Evolutionary conservation across 2,888 invertebrate genomes (phyloP), one percentile per base, ranked within the genome.

Genomic region (Phyllotreta cruciferae): DNA sequence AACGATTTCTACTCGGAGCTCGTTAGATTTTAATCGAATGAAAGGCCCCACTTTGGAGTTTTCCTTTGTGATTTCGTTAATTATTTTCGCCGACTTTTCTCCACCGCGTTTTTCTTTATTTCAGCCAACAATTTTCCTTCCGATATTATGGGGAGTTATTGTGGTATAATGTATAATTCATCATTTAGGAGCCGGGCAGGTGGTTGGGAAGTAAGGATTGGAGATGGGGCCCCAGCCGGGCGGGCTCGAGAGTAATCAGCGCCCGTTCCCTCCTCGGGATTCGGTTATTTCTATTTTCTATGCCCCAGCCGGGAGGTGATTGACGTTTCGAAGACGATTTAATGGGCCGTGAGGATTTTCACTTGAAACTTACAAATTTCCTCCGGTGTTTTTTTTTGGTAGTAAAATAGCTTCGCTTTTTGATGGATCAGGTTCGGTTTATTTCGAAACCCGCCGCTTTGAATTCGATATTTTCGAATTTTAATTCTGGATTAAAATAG

Each of bases 161-260:
- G 37, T 37, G 37, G 38, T 52, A 53, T 60, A 44, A 60, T 60
- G 52, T 44, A 52, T 60, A 60, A 60, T 60, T 60, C 60, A 60
- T 60, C 37, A 44, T 39, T 53, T 36, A 56, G 39, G 35, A 54
- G 41, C 38, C 54, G 54, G 13, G 56, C 56, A 56, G 56, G 56
- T 56, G 56, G 56, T 8, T 44, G 56, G 9, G 9, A 44, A 56
- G 50, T 24, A 49, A 9, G 11, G 4, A 14, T 41, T 10, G 41
- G 54, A 11, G 10, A 7, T 10, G n/a, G 35, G 36, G 36, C 3
- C 13, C 11, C 35, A 50, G 11, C 35, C 37, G 54, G 39, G 14
- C 39, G 39, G 44, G 11, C 35, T 9, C 34, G 39, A 24, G 39
- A 49, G 57, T 57, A 57, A 57, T 57, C 57, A 47, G 49, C 41